Evolutionary conservation across 2,888 invertebrate genomes (phyloP).

Genomic region (Arge pagana): DNA sequence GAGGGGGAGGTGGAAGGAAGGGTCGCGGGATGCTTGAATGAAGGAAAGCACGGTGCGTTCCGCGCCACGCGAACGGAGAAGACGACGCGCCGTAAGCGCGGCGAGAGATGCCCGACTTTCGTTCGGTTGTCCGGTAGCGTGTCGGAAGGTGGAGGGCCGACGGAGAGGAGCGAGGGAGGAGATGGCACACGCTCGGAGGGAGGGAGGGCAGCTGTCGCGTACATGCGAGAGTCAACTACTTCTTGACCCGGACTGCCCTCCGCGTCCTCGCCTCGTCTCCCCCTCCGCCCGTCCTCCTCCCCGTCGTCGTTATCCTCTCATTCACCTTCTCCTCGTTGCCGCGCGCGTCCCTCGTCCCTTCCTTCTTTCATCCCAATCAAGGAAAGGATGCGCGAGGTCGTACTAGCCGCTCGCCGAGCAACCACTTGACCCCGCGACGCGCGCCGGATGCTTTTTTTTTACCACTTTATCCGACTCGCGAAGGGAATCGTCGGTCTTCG

Average conservation of each 20-base stretch:
- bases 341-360: slow-evolving; percentile 28
- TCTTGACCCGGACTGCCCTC: slow-evolving; percentile 47
- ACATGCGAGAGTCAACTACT: slow-evolving; percentile 45
- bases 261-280: slow-evolving; percentile 23
- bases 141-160: background rate
- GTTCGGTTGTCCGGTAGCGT: too few relatives aligned
- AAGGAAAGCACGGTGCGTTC: background rate
- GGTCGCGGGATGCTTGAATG: background rate
- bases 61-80: background rate
- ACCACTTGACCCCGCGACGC: slow-evolving; percentile 54
- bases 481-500: too few relatives aligned
- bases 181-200: slow-evolving; percentile 11
- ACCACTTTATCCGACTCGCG: slow-evolving; percentile 6
- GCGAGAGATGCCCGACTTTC: background rate
- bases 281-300: too few relatives aligned
- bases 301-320: too few relatives aligned
- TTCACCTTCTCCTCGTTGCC: slow-evolving; percentile 49
- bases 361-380: slow-evolving; percentile 41
- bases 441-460: slow-evolving; percentile 50
- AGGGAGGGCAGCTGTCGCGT: slow-evolving; percentile 51
- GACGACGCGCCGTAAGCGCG: background rate
- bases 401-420: slow-evolving; percentile 13
- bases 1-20: slow-evolving; percentile 22
- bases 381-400: slow-evolving; percentile 55
- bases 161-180: background rate